phyloP scores from a whole-genome alignment of 1,140 invertebrate species.

The Pseudoatta argentina region DNA sequence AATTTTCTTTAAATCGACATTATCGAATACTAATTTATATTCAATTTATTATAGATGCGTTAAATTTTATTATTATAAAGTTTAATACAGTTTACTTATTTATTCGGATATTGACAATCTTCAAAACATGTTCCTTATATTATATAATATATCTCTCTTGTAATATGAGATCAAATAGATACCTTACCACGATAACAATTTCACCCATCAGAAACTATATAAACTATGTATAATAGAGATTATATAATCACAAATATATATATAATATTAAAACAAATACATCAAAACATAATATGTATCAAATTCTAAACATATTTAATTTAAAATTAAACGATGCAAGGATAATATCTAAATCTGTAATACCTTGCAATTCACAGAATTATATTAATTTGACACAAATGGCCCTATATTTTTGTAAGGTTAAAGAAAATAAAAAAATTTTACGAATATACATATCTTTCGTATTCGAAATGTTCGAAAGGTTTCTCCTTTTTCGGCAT shows the following conservation, averaged over 20 bases:
- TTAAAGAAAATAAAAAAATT: not conserved
- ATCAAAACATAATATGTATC: not conserved
- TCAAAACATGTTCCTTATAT: not conserved
- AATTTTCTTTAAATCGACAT: conserved; percentile 1
- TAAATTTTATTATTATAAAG: not conserved
- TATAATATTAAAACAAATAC: no score
- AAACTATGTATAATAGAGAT: not conserved
- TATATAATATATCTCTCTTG: no score
- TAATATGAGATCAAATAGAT: conserved; percentile 3
- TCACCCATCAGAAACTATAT: not conserved
- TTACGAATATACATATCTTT: not conserved
- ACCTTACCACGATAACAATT: not conserved
- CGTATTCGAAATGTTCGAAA: not conserved
- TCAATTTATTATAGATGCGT: not conserved
- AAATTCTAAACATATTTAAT: not conserved
- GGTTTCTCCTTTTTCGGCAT: conserved; percentile 14
- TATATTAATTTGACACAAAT: not conserved
- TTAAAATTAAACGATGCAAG: not conserved
- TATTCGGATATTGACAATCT: not conserved
- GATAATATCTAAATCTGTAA: not conserved
- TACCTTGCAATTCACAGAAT: not conserved
- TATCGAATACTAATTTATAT: not conserved
- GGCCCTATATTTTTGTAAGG: not conserved
- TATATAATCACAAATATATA: not conserved
- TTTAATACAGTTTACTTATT: not conserved